Conservation (phyloP, 2,113 vertebrate species). For the Rhinolophus ferrumequinum region DNA sequence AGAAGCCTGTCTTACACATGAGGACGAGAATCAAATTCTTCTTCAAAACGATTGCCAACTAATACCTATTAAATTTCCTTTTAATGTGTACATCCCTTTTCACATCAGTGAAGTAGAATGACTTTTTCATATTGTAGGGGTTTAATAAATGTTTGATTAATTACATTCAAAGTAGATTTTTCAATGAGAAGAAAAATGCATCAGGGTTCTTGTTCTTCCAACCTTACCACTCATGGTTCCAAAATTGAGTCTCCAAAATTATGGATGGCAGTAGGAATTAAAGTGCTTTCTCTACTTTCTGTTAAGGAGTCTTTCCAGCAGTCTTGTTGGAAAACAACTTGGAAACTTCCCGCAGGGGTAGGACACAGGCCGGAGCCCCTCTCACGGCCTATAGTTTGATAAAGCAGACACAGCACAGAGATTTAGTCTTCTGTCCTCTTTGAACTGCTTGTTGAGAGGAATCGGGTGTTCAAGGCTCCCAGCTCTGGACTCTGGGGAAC, state of each 20-base stretch:
- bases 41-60: neutral
- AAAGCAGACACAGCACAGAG: neutral
- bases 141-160: slow-evolving; percentile 9
- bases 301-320: neutral
- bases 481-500: neutral
- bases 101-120: neutral
- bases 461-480: neutral
- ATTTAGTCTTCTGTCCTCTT: neutral
- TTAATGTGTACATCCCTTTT: neutral
- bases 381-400: neutral
- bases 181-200: neutral
- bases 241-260: neutral
- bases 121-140: neutral
- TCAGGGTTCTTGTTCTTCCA: neutral
- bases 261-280: neutral
- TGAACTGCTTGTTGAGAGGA: neutral
- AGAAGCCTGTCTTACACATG: neutral
- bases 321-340: slow-evolving; percentile 45
- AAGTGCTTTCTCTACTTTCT: neutral
- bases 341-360: neutral
- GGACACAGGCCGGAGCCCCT: neutral
- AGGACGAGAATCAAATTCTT: neutral
- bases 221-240: neutral
- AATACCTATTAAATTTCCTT: neutral
- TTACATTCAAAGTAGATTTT: slow-evolving; percentile 12